Base-by-base conservation (phyloP, 1,140 invertebrate species). In the Samia ricini region DNA sequence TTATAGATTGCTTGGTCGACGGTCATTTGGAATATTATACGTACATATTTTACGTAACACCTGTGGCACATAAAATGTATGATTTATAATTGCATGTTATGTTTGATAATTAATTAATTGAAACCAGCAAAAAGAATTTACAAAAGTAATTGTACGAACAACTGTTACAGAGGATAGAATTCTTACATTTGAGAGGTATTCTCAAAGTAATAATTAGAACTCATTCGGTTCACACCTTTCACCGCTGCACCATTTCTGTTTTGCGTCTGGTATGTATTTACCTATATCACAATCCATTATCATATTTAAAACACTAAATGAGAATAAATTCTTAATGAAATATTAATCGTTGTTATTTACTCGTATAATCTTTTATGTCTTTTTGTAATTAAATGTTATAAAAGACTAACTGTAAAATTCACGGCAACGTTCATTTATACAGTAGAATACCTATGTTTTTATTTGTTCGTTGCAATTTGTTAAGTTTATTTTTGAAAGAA, bases 231-330 rank as follows among this genome's bases (percentile, higher is more conserved):
- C 12, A 42, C 33, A 42, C 33, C 33, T 42, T 42, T 42, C 33
- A 42, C 33, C 33, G 33, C 33, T 15, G 33, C 33, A 42, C 33
- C 33, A 42, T 42, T 42, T 42, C 7, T 42, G 33, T 42, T 3
- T 42, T 15, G 33, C 15, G 12, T 8, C 3, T 26, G n/a, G 8
- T 42, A 42, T 42, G 15, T 24, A 19, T 5, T 60, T 50, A 7
- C 19, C 19, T 24, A 56, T 51, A 54, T 61, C 60, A n/a, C 26
- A 61, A 61, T 24, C 42, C 33, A 52, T 56, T 61, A n/a, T 61
- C 29, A 56, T 48, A 61, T 56, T 56, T 52, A 55, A 49, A 20
- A 56, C 51, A n/a, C n/a, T n/a, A n/a, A n/a, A n/a, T n/a, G n/a
- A n/a, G n/a, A n/a, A n/a, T n/a, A n/a, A n/a, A n/a, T n/a, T n/a